Conservation (phyloP, 2,113 vertebrate genomes). For the Fregata magnificens region DNA sequence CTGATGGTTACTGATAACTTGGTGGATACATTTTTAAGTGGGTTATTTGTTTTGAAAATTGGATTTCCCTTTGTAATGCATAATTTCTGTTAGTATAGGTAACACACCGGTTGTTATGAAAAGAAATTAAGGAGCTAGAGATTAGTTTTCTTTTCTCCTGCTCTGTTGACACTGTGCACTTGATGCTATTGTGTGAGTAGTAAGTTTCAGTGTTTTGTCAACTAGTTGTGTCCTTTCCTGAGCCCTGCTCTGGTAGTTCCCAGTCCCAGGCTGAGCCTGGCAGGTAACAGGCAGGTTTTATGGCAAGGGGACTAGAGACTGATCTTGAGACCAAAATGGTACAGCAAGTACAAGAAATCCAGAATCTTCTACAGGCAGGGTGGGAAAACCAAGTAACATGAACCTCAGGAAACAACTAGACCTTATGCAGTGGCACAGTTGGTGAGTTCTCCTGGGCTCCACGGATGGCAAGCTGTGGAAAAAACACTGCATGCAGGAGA, state of each 20-base stretch:
- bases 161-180: background rate
- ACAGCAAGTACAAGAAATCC: background rate
- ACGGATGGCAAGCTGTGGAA: fast-evolving
- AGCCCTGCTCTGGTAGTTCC: background rate
- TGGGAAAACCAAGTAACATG: background rate
- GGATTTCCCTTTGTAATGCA: background rate
- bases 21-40: background rate
- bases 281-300: background rate
- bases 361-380: background rate
- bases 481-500: background rate
- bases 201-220: slow-evolving; percentile 35
- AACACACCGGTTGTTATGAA: background rate
- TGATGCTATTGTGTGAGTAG: background rate
- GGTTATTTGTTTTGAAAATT: slow-evolving; percentile 3
- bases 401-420: background rate
- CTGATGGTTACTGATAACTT: background rate
- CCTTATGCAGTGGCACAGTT: fast-evolving
- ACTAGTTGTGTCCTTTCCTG: background rate
- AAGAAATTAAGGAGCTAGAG: background rate
- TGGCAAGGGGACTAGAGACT: background rate
- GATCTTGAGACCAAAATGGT: background rate
- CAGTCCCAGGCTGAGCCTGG: background rate
- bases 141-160: background rate
- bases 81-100: background rate
- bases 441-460: background rate